Evolutionary conservation across 2,888 invertebrate genomes (phyloP).

Genomic region (Stenodera caucasica): DNA sequence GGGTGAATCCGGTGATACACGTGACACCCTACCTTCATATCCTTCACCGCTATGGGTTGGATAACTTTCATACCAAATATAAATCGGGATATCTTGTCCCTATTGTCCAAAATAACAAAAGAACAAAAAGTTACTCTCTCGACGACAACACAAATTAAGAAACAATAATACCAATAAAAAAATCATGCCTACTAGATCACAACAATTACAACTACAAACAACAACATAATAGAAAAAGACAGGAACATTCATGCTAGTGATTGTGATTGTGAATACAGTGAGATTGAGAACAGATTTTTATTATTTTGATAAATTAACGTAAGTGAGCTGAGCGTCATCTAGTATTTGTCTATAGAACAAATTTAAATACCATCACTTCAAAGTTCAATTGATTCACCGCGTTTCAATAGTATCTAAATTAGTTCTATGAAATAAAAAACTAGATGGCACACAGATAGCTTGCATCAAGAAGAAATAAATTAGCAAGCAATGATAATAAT

Average conservation of each 20-base stretch:
- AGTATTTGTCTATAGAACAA: no score
- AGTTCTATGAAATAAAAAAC: no score
- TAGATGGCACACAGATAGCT: no score
- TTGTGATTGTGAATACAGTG: conserved; percentile 44
- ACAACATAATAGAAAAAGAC: conserved; percentile 10
- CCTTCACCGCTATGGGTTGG: conserved; percentile 95
- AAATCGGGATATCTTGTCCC: conserved; percentile 96
- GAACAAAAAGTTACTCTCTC: conserved; percentile 30
- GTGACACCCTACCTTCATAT: conserved; percentile 88
- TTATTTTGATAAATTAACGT: no score
- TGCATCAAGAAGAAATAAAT: not conserved
- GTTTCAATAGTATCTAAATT: no score
- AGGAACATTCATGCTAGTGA: not conserved
- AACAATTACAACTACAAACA: conserved; percentile 12
- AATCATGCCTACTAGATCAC: conserved; percentile 8
- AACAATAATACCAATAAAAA: not conserved
- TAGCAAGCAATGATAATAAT: not conserved
- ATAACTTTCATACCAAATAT: conserved; percentile 98
- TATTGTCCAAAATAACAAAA: conserved; percentile 50
- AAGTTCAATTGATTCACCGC: no score
- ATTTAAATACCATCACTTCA: no score
- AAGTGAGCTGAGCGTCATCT: no score
- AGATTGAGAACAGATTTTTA: conserved; percentile 35
- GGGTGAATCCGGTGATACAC: conserved; percentile 83
- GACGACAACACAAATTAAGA: conserved; percentile 29